Conservation (phyloP, 2,888 invertebrate genomes). For the Blastobasis adustella region DNA sequence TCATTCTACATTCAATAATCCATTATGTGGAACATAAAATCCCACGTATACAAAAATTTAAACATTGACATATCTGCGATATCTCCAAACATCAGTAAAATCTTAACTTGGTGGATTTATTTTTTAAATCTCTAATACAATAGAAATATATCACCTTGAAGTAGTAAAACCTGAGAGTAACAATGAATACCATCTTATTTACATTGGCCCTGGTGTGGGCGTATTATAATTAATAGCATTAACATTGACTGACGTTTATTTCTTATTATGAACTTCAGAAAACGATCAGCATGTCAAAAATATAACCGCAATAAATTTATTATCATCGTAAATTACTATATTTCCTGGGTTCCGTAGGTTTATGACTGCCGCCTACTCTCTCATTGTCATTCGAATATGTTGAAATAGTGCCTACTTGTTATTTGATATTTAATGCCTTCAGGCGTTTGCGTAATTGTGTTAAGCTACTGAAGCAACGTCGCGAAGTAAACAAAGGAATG, state of each 20-base stretch:
- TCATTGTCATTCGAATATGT: not conserved
- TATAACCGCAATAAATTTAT: slow-evolving; percentile 30
- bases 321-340: slow-evolving; percentile 16
- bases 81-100: too few relatives aligned
- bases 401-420: not conserved
- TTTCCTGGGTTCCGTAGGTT: slow-evolving; percentile 8
- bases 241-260: slow-evolving; percentile 38
- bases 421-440: too few relatives aligned
- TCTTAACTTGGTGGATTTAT: too few relatives aligned
- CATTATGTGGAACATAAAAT: too few relatives aligned
- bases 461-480: not conserved
- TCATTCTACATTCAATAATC: too few relatives aligned
- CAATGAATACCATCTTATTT: slow-evolving; percentile 23
- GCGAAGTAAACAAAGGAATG: not conserved
- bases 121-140: too few relatives aligned
- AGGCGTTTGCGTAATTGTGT: not conserved
- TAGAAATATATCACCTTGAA: slow-evolving; percentile 10
- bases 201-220: slow-evolving; percentile 26
- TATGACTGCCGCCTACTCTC: slow-evolving; percentile 1
- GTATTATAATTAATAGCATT: slow-evolving; percentile 34
- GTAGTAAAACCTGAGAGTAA: slow-evolving; percentile 17
- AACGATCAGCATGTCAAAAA: slow-evolving; percentile 36
- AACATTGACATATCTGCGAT: too few relatives aligned
- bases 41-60: too few relatives aligned
- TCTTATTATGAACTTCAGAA: slow-evolving; percentile 34